Base-by-base conservation (phyloP, 2,888 invertebrate genomes). In the Pseudoips prasinana region DNA sequence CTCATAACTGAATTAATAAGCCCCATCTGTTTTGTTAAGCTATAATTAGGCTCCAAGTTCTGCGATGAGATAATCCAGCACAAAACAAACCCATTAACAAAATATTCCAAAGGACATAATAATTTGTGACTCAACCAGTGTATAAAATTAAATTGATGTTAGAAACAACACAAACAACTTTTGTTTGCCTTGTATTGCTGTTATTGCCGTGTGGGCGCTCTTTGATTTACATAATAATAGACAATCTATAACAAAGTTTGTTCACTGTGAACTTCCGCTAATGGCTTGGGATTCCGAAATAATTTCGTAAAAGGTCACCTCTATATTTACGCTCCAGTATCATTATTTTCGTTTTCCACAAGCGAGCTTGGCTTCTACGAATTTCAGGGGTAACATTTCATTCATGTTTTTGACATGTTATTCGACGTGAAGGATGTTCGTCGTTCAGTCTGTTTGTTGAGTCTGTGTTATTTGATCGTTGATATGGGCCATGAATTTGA, bases 181-280 rank as follows among this genome's bases (percentile, higher is more conserved):
- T 47, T 43, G 58, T 41, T 40, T 36, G 35, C 20, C 18, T 40
- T 45, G 40, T 46, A 23, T 46, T 23, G 24, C 10, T 29, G 8
- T 36, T 40, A 48, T 41, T 44, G 25, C 39, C 30, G 31, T 46
- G 54, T 55, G 46, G 54, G 46, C 24, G 46, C 18, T 31, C 26
- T 25, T 24, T 39, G 25, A 44, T 54, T 58, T 46, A 50, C 55
- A 50, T 54, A 42, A 46, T 46, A 49, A 46, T 25, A 37, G 33
- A 43, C 20, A 22, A 36, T 17, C 10, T 26, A 24, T 32, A 45
- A 39, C 33, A 39, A 20, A 29, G 25, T 38, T 37, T 42, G 39
- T 40, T 23, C 19, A 24, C 25, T 36, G 22, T 27, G 11, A 26
- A 38, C 20, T 42, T 36, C 24, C 9, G 22, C 14, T 18, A 5